Conservation (phyloP, 2,797 vertebrate species). For the Tokudaia muenninki region DNA sequence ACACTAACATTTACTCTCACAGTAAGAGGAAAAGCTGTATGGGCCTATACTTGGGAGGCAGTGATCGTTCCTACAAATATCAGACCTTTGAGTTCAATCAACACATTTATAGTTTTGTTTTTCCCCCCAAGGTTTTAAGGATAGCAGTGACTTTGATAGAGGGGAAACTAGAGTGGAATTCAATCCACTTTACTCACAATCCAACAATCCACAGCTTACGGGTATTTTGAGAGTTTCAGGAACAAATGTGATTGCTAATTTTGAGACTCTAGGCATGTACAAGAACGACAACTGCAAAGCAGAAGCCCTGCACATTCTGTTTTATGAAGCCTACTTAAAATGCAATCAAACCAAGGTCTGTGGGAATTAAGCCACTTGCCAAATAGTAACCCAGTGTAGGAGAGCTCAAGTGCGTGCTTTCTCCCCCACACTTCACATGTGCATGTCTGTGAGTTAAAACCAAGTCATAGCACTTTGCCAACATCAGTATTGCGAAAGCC, state of each 20-base stretch:
- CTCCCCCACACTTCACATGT: too few species aligned
- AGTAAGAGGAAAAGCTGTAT: not conserved
- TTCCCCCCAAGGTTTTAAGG: not conserved
- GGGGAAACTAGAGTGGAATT: not conserved
- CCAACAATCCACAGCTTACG: not conserved
- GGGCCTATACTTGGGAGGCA: not conserved
- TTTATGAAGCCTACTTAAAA: constrained; percentile 60
- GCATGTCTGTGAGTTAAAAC: not conserved
- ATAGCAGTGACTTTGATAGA: not conserved
- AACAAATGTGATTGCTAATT: constrained; percentile 24
- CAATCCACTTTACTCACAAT: not conserved
- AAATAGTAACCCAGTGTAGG: not conserved
- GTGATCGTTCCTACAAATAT: not conserved
- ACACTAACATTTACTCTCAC: not conserved
- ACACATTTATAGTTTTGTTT: not conserved
- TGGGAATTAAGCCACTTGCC: not conserved
- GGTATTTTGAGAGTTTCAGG: not conserved
- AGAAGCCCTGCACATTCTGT: not conserved
- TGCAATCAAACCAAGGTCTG: constrained; percentile 27
- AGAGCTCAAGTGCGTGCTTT: not conserved
- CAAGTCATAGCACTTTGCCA: not conserved
- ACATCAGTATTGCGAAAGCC: not conserved
- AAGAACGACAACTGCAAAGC: constrained; percentile 30
- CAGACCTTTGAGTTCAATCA: not conserved
- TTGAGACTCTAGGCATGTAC: not conserved